Evolutionary conservation across 2,888 invertebrate genomes (phyloP).

Genomic region (Mermis nigrescens): DNA sequence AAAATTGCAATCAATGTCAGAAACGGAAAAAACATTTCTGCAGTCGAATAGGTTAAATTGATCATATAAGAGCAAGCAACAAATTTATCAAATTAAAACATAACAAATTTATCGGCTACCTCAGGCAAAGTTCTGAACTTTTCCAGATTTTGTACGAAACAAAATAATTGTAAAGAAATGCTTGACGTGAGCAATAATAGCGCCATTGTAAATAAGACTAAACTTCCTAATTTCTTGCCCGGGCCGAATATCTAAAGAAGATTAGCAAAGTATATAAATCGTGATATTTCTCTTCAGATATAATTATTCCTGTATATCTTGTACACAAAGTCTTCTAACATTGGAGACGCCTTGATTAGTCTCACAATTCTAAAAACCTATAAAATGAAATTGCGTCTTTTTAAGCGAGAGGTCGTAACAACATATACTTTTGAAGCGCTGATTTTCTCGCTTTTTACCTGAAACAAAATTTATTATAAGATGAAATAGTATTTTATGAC

Average conservation of each 20-base stretch:
- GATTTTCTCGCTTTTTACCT: too few relatives aligned
- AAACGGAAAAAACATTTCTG: not conserved
- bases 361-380: conserved; percentile 80
- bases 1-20: too few relatives aligned
- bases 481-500: too few relatives aligned
- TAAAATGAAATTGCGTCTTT: too few relatives aligned
- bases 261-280: too few relatives aligned
- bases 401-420: too few relatives aligned
- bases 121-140: conserved; percentile 97
- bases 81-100: conserved; percentile 5
- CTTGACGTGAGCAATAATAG: conserved; percentile 91
- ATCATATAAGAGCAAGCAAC: not conserved
- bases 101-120: too few relatives aligned
- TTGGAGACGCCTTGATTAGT: conserved; percentile 89
- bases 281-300: too few relatives aligned
- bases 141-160: conserved; percentile 75
- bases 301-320: conserved; percentile 32
- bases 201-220: conserved; percentile 99
- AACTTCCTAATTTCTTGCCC: conserved; percentile 91
- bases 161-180: conserved; percentile 96
- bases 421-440: too few relatives aligned
- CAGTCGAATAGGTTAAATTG: not conserved
- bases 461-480: too few relatives aligned
- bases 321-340: conserved; percentile 76
- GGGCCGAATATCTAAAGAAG: conserved; percentile 50